Percentiles rank a stretch among this genome's conserved stretches.
These are phyloP conservation scores for Lophura swinhoii DNA, from an alignment of 2,797 vertebrate species.

Conservation along the genomic window DNA sequence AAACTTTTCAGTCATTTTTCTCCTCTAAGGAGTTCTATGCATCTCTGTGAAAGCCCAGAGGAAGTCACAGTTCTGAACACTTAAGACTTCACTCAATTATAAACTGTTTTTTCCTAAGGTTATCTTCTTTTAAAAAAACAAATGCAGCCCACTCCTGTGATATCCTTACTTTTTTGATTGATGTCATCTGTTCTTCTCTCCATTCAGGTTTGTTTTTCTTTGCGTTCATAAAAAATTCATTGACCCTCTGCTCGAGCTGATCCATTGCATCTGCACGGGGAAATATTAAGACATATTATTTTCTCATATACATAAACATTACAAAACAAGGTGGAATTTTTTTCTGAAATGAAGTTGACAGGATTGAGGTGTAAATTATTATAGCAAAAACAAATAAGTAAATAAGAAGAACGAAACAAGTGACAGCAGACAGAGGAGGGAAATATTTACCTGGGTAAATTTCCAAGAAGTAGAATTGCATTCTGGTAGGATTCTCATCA, in stretches of 20 bases:
- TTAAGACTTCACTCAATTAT: background rate
- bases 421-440: slow-evolving; percentile 37
- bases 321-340: background rate
- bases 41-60: background rate
- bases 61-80: background rate
- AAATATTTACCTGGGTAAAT: slow-evolving; percentile 55
- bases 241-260: slow-evolving; percentile 97
- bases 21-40: background rate
- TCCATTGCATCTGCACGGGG: slow-evolving; percentile 92
- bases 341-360: slow-evolving; percentile 51
- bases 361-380: slow-evolving; percentile 47
- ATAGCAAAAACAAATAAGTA: background rate
- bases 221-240: slow-evolving; percentile 96
- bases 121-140: background rate
- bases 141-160: background rate
- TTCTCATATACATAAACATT: background rate
- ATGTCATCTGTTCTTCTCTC: slow-evolving; percentile 98
- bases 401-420: background rate
- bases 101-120: background rate
- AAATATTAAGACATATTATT: slow-evolving; percentile 61
- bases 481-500: slow-evolving; percentile 60
- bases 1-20: background rate
- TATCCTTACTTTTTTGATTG: slow-evolving; percentile 93
- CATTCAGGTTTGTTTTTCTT: slow-evolving; percentile 99
- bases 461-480: slow-evolving; percentile 67